Evolutionary conservation across 2,113 vertebrate genomes (phyloP), one percentile per base, ranked within the genome.

Genomic region (Cynopterus brachyotis): DNA sequence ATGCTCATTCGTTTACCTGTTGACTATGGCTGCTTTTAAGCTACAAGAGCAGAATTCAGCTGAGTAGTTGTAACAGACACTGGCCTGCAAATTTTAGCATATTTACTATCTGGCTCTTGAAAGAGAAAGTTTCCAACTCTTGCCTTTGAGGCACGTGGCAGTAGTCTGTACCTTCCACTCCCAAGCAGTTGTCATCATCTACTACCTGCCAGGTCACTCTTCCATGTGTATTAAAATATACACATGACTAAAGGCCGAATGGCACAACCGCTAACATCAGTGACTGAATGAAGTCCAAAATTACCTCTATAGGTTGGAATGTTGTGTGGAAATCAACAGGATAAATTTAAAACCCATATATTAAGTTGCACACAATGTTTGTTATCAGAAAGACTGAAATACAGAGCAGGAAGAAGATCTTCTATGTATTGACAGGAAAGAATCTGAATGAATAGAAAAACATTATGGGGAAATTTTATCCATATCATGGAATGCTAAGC

Each of bases 261-360:
- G 80, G 64, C 37, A 40, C 69, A 37, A 69, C n/a, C 16, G 73
- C 73, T 84, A 64, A 89, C 17, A 8, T 28, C 24, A 78, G 50
- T 50, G 59, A 81, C 45, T 26, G 13, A 92, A 57, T 37, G 42
- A 94, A 87, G 40, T 75, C 78, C 73, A 40, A 32, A 79, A 95
- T 96, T 40, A 97, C 96, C 93, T 89, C 70, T 5, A 3, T 0
- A 6, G 70, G 67, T 73, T 92, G 95, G 97, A 96, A 98, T 96
- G 94, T 17, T 72, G 76, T 92, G 87, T 95, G 84, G 75, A 94
- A 73, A 60, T 87, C 70, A 94, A 84, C 76, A 81, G 76, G 90
- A 94, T 72, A 89, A 83, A 84, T 20, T 17, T 4, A 32, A 66
- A 92, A 30, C 72, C 72, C 40, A 55, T 6, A 19, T 9, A 12